Evolutionary conservation across 2,113 vertebrate species (phyloP), one percentile per base, ranked within the genome.

Genomic region (Xiphophorus hellerii): DNA sequence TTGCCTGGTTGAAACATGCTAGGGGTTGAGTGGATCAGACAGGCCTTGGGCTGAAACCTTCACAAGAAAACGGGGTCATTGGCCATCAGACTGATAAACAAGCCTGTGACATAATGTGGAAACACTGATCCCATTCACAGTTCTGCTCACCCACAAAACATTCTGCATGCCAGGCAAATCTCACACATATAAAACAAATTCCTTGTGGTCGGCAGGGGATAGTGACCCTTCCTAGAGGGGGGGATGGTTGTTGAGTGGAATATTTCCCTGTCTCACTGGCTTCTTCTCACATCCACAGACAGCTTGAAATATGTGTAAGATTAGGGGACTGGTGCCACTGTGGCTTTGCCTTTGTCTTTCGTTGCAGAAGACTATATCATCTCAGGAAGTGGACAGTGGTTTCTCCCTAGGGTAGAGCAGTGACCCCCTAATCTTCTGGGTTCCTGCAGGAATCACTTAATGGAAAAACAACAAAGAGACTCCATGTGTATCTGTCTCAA

Each of bases 151-250:
- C 91, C 87, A 35, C 85, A 88, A 88, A 90, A 90, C 85, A 88
- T 91, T 92, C 86, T 81, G 88, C 91, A 85, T 85, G 75, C 81
- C 76, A 74, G 79, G 84, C 86, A 88, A 90, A 92, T 90, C 89
- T 93, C 84, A 82, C 91, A 94, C 89, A 78, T 92, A 90, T 87
- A 91, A 93, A 91, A 88, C 85, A 89, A 86, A 92, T 93, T 93
- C 88, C 88, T 90, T 77, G 92, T 4, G 92, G 90, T 90, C 69
- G 63, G 74, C 64, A 83, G 78, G 73, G 83, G 76, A 84, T 85
- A 81, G 84, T 42, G 78, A 78, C 82, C 48, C 71, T 82, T 77
- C 72, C 81, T 69, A 3, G 7, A 10, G 3, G 28, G 81, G 69
- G 73, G 66, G 88, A 82, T 74, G 48, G 75, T 75, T 74, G 77